Evolutionary conservation across 2,113 vertebrate genomes (phyloP).

Genomic region (Chaetorhynchus papuensis): DNA sequence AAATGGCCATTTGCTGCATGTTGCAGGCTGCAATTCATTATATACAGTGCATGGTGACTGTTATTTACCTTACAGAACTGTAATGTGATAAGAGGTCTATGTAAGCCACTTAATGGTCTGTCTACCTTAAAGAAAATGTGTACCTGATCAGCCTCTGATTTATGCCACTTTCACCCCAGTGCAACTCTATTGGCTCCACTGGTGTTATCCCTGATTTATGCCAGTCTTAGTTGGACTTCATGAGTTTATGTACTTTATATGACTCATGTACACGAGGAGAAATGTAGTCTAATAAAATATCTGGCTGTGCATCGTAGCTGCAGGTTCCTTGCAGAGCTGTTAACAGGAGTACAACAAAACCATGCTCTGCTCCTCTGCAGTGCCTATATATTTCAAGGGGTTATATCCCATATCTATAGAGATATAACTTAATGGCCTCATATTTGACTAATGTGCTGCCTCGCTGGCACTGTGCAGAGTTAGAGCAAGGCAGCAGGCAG

Average conservation of each 20-base stretch:
- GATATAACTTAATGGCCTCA: not conserved
- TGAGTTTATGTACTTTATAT: conserved; percentile 53
- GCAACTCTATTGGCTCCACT: conserved; percentile 5
- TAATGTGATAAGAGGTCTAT: conserved; percentile 55
- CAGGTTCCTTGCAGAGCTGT: not conserved
- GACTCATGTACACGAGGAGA: not conserved
- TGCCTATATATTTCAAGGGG: not conserved
- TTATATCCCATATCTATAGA: not conserved
- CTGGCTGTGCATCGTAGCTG: not conserved
- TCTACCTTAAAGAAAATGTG: conserved; percentile 59
- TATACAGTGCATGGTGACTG: conserved; percentile 23
- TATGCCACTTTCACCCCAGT: conserved; percentile 32
- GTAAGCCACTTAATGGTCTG: conserved; percentile 58
- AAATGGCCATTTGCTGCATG: conserved; percentile 53
- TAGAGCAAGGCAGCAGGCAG: not conserved
- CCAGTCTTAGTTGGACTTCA: conserved; percentile 15
- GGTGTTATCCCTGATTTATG: conserved; percentile 40
- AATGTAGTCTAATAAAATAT: conserved; percentile 48
- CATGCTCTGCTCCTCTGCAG: not conserved
- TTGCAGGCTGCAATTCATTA: conserved; percentile 49
- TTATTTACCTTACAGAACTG: conserved; percentile 57
- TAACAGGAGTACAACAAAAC: not conserved
- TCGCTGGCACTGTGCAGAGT: not conserved
- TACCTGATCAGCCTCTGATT: conserved; percentile 56
- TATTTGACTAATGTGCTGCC: not conserved